These are phyloP conservation scores for Okamejei kenojei DNA, from an alignment of 2,797 vertebrate species.

Conservation along the genomic window DNA sequence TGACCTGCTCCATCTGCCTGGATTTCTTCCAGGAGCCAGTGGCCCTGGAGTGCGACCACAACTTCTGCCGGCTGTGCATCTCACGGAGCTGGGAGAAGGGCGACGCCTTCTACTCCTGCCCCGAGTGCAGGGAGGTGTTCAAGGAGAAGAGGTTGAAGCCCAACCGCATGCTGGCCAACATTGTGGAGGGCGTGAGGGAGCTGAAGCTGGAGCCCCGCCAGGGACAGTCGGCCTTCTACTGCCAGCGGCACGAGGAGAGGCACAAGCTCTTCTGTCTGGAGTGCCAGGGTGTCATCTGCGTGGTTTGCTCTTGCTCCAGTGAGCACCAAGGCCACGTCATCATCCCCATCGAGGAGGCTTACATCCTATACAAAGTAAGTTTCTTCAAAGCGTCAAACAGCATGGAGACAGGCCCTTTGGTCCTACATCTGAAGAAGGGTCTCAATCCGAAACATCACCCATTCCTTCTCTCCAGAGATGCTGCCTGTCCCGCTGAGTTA, in stretches of 20 bases:
- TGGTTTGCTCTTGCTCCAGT: constrained; percentile 66
- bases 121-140: constrained; percentile 48
- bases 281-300: constrained; percentile 64
- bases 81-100: constrained; percentile 71
- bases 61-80: constrained; percentile 68
- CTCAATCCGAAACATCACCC: no score
- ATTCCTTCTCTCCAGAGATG: no score
- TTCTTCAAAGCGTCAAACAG: no score
- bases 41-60: constrained; percentile 68
- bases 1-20: constrained; percentile 66
- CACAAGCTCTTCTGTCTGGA: constrained; percentile 66
- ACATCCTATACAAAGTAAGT: not conserved
- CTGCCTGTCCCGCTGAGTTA: no score
- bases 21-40: constrained; percentile 66
- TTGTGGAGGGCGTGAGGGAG: constrained; percentile 30
- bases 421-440: no score
- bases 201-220: constrained; percentile 43
- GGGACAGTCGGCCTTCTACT: constrained; percentile 65
- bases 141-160: constrained; percentile 12
- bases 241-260: constrained; percentile 60
- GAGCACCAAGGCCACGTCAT: constrained; percentile 48
- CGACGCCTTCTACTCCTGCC: constrained; percentile 63
- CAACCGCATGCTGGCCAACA: constrained; percentile 32
- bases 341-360: constrained; percentile 26
- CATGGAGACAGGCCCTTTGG: no score